Evolutionary conservation across 2,888 invertebrate species (phyloP), one percentile per base, ranked within the genome.

Genomic region (Bellardia bayeri): DNA sequence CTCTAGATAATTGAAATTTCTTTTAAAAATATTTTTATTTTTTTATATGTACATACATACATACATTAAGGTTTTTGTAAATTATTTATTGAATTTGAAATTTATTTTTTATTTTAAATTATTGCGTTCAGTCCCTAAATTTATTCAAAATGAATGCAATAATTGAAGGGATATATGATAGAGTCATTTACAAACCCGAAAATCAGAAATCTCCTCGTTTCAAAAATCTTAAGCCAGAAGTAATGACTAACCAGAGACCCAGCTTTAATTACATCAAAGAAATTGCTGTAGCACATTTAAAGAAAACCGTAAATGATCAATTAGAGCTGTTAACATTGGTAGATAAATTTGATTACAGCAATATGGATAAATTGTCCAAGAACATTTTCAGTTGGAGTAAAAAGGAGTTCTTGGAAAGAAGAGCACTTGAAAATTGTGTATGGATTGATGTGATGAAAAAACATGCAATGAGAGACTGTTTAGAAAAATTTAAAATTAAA

Each of bases 351-450:
- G 64, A 82, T n/a, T 66, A 16, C 11, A 1, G 5, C 1, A 8
- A 63, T n/a, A 11, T 75, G 45, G 75, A 82, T n/a, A 42, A 86
- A 11, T 23, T 75, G 1, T 82, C 84, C 2, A 51, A 82, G 9
- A 69, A 79, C 8, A 33, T 88, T 9, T 88, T 88, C 42, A 33
- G 45, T 30, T 88, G 88, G 86, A 61, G 79, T 11, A 23, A 40
- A 2, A 40, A 75, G 7, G 79, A 85, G 0, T 88, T 82, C 23
- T 14, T 79, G 16, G n/a, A n/a, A 66, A 54, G 88, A 42, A 58
- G 84, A 11, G 0, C 40, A 8, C 40, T 71, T 5, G 16, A 71
- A 13, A 85, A 88, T 64, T 75, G 72, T 64, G 63, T 75, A 14
- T 86, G 88, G 88, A 14, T 87, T 42, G 85, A 88, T 13, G 54